Conservation (phyloP, 2,888 invertebrate species). For the Stenotaenia linearis region DNA sequence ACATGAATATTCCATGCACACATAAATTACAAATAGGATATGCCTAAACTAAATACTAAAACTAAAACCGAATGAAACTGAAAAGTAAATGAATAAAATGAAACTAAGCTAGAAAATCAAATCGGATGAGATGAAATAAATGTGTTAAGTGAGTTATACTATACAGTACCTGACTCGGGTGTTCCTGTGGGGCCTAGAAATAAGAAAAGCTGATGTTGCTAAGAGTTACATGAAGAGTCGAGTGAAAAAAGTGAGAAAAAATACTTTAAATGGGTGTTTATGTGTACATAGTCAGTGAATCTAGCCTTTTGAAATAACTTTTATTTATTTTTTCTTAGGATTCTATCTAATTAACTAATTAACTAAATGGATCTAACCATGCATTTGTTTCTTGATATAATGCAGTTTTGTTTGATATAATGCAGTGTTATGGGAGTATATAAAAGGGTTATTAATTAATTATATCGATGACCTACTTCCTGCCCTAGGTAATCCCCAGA, state of each 20-base stretch:
- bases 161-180: constrained; percentile 29
- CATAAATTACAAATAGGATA: background rate
- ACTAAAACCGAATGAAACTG: background rate
- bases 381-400: no score
- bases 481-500: constrained; percentile 34
- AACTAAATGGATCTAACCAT: background rate
- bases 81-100: background rate
- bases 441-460: background rate
- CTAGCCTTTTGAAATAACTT: background rate
- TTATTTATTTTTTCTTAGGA: background rate
- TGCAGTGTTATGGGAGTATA: no score
- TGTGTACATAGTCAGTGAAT: background rate
- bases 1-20: background rate
- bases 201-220: constrained; percentile 30
- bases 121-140: background rate
- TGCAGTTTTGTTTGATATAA: no score
- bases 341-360: background rate
- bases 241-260: constrained; percentile 10
- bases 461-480: constrained; percentile 32
- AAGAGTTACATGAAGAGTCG: constrained; percentile 12
- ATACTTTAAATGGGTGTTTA: background rate
- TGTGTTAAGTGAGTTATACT: constrained; percentile 6
- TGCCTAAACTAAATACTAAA: background rate
- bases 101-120: constrained; percentile 2
- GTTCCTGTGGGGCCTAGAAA: constrained; percentile 31